A percentile compares a stretch with the other conserved stretches of the same genome.
These are phyloP conservation scores for Argopecten irradians DNA, from an alignment of 1,140 invertebrate genomes.

Conservation along the genomic window DNA sequence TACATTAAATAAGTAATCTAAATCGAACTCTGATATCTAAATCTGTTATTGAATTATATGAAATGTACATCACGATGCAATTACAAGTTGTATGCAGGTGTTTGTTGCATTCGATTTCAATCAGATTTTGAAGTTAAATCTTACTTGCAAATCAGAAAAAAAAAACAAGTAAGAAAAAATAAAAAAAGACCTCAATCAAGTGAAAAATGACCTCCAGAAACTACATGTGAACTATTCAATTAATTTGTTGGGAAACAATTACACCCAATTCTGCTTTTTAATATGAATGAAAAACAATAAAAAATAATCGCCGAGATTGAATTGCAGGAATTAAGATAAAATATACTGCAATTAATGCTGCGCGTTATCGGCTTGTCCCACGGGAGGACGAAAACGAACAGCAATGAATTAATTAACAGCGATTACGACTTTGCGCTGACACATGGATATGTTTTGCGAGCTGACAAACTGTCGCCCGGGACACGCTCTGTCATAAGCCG, in stretches of 20 bases:
- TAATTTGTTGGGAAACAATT: conserved; percentile 18
- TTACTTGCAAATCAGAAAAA: neutral
- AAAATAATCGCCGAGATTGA: neutral
- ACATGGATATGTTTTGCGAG: neutral
- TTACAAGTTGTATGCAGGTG: neutral
- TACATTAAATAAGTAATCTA: neutral
- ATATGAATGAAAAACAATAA: neutral
- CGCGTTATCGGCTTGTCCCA: neutral
- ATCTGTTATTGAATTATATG: neutral
- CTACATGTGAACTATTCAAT: neutral
- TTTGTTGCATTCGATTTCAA: neutral
- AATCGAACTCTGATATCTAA: neutral
- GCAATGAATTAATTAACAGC: conserved; percentile 5
- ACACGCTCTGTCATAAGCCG: conserved; percentile 29
- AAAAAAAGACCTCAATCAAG: neutral
- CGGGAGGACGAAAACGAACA: neutral
- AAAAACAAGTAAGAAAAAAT: neutral
- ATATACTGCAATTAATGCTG: neutral
- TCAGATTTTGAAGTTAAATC: neutral
- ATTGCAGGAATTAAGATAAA: neutral
- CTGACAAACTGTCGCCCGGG: conserved; percentile 17
- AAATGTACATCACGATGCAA: neutral
- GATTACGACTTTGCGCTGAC: neutral
- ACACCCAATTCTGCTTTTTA: neutral
- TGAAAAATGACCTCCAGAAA: neutral